A percentile compares a stretch with the other conserved stretches of the same genome.
Conservation (phyloP, 1,140 invertebrate species). For the Sycophila sp. region DNA sequence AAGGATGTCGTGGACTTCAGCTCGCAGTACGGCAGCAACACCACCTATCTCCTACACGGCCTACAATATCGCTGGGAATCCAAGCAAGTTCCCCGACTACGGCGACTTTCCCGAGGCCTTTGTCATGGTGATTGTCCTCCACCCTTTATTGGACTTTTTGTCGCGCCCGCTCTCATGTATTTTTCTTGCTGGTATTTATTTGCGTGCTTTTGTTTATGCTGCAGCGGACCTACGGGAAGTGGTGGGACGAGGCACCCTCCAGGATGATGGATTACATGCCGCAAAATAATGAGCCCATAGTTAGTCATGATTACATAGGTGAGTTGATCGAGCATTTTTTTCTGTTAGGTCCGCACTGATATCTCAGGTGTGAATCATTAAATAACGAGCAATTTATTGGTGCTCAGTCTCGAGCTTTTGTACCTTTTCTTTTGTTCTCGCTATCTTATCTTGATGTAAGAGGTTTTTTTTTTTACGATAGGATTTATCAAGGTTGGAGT, state of each 20-base stretch:
- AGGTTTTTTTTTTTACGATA: neutral
- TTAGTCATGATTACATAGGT: slow-evolving; percentile 89
- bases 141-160: neutral
- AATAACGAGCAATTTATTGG: neutral
- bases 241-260: slow-evolving; percentile 86
- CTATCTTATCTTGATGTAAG: slow-evolving; percentile 3
- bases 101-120: slow-evolving; percentile 90
- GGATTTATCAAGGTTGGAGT: too few relatives aligned
- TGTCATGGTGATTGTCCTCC: slow-evolving; percentile 76
- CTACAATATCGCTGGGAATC: slow-evolving; percentile 83
- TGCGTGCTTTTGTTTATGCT: slow-evolving; percentile 33
- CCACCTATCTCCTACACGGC: slow-evolving; percentile 89
- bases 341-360: neutral
- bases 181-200: too few relatives aligned
- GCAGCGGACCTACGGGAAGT: slow-evolving; percentile 88
- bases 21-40: slow-evolving; percentile 89
- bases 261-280: slow-evolving; percentile 76
- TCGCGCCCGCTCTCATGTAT: neutral
- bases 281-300: slow-evolving; percentile 74
- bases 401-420: too few relatives aligned
- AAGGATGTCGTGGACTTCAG: slow-evolving; percentile 82
- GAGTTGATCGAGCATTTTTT: slow-evolving; percentile 39
- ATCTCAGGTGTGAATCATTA: neutral
- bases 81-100: slow-evolving; percentile 86
- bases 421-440: neutral